Evolutionary conservation across 2,888 invertebrate species (phyloP).

Genomic region (Formica aserva): DNA sequence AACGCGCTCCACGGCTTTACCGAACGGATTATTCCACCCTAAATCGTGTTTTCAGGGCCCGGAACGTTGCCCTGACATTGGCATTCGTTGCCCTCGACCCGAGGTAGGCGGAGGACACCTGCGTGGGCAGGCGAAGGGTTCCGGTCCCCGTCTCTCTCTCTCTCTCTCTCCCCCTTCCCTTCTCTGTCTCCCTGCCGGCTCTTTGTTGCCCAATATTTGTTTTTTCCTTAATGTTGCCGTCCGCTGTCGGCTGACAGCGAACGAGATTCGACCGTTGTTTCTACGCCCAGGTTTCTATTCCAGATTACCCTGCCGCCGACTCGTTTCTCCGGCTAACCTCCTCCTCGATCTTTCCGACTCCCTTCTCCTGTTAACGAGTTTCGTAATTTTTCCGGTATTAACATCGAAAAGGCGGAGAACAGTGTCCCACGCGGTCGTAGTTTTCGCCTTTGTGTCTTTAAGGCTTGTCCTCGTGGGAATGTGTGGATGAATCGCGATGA

Average conservation of each 20-base stretch:
- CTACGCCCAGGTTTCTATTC: conserved; percentile 54
- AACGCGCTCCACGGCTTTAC: conserved; percentile 63
- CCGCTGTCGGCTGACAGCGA: conserved; percentile 46
- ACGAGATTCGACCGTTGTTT: conserved; percentile 52
- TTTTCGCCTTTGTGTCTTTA: conserved; percentile 12
- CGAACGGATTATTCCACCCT: conserved; percentile 77
- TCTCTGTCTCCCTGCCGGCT: conserved; percentile 16
- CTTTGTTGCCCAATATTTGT: conserved; percentile 68
- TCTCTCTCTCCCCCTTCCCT: conserved; percentile 1
- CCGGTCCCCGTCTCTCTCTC: conserved; percentile 34
- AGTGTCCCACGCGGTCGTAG: conserved; percentile 30
- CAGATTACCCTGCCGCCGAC: conserved; percentile 58
- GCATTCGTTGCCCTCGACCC: conserved; percentile 70
- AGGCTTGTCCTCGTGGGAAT: conserved; percentile 1
- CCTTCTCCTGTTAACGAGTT: conserved; percentile 66
- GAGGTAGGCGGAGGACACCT: conserved; percentile 68
- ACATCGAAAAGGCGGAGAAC: conserved; percentile 53
- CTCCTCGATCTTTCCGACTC: conserved; percentile 12
- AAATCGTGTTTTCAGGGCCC: conserved; percentile 75
- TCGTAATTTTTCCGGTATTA: conserved; percentile 71
- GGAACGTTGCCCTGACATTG: conserved; percentile 72
- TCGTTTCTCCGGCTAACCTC: conserved; percentile 14
- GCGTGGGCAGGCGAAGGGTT: conserved; percentile 73
- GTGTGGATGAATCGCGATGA: conserved; percentile 25
- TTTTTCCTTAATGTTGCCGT: conserved; percentile 70